These are phyloP conservation scores for Pteropus alecto DNA, from an alignment of 2,113 vertebrate species.

Conservation along the genomic window DNA sequence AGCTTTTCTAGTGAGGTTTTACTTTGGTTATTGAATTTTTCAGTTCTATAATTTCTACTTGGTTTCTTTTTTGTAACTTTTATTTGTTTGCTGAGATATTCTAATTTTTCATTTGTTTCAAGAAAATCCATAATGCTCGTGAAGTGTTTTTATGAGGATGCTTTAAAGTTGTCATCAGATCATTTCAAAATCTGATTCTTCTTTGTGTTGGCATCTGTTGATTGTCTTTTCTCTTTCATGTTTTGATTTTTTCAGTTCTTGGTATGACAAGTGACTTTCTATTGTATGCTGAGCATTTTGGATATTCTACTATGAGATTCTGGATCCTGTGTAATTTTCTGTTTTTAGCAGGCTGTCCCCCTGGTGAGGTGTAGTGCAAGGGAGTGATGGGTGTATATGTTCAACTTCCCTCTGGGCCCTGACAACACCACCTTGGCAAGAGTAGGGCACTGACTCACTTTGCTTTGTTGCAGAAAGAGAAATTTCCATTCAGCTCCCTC, in stretches of 20 bases:
- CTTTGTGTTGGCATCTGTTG: background rate
- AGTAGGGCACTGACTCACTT: background rate
- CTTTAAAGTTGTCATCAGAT: background rate
- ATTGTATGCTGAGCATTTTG: background rate
- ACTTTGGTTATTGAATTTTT: background rate
- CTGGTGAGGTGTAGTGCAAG: background rate
- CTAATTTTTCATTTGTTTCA: slow-evolving; percentile 12
- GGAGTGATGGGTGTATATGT: background rate
- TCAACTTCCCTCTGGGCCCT: background rate
- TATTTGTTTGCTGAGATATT: background rate
- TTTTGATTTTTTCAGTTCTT: background rate
- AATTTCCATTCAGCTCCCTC: background rate
- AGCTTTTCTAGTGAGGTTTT: background rate
- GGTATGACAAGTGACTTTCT: background rate
- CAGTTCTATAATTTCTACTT: background rate
- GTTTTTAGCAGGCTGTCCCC: background rate
- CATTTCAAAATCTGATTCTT: background rate
- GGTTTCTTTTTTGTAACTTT: background rate
- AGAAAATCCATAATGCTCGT: background rate
- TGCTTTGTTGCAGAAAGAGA: background rate
- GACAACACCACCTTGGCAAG: background rate
- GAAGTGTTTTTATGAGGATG: background rate
- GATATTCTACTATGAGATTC: background rate
- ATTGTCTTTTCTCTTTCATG: background rate
- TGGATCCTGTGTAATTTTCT: background rate